Evolutionary conservation across 2,113 vertebrate species (phyloP).

Genomic region (Tricholaema leucomelas): DNA sequence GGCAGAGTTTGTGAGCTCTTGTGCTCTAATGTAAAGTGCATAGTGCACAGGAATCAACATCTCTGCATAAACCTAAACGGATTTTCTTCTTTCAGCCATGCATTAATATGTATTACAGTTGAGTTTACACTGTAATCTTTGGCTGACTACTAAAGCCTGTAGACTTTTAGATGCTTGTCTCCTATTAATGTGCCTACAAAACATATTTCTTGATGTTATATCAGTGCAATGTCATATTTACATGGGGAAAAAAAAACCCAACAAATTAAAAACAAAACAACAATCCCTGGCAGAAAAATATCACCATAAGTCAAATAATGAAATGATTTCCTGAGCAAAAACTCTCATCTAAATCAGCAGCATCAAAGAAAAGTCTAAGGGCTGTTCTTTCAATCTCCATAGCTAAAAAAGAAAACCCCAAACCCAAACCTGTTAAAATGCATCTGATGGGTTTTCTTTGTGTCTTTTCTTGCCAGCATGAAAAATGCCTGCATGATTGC

Average conservation of each 20-base stretch:
- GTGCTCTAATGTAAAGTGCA: neutral
- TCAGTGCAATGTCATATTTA: neutral
- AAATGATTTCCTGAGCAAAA: neutral
- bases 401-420: slow-evolving; percentile 1
- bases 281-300: neutral
- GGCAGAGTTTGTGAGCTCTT: neutral
- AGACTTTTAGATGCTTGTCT: neutral
- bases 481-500: slow-evolving; percentile 45
- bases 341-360: neutral
- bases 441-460: neutral
- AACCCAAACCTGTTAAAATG: neutral
- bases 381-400: neutral
- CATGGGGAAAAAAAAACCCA: neutral
- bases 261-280: no score
- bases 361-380: neutral
- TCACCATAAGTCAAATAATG: neutral
- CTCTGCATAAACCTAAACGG: neutral
- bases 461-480: neutral
- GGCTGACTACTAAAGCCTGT: neutral
- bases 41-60: neutral
- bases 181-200: neutral
- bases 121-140: neutral
- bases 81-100: neutral
- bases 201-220: neutral
- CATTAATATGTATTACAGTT: neutral